phyloP scores from a whole-genome alignment of 2,113 vertebrate species.

The Lasiurus borealis region DNA sequence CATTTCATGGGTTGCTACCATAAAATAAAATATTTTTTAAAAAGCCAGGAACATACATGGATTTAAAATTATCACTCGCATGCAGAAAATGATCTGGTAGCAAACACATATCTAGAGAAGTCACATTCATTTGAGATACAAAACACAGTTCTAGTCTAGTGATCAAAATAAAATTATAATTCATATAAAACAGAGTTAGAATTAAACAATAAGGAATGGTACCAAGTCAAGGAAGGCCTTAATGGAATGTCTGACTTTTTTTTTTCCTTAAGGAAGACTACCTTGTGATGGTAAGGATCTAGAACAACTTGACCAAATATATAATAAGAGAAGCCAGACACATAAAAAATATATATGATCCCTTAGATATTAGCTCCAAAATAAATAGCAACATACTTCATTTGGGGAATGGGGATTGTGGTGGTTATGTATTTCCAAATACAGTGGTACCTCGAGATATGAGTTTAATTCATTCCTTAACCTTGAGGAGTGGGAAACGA shows the following conservation, averaged over 20 bases:
- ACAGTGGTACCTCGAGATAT: no score
- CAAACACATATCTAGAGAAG: background rate
- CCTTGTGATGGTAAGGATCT: background rate
- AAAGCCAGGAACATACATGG: background rate
- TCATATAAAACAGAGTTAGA: background rate
- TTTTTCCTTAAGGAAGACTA: background rate
- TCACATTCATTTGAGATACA: background rate
- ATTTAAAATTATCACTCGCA: background rate
- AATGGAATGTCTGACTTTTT: background rate
- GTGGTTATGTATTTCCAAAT: background rate
- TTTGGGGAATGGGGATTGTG: accelerated
- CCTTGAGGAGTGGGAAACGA: no score
- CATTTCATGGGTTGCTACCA: accelerated
- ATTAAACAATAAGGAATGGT: background rate
- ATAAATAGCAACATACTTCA: background rate
- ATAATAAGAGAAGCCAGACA: background rate
- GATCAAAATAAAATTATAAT: background rate
- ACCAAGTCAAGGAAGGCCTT: background rate
- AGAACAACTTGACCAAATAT: background rate
- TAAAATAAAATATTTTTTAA: background rate
- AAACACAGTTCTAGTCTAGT: background rate
- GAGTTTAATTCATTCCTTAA: no score
- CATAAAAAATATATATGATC: background rate
- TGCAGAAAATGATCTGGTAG: background rate
- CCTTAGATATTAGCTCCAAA: background rate